Evolutionary conservation across 2,888 invertebrate species (phyloP), one percentile per base, ranked within the genome.

Genomic region (Quadriops clusia): DNA sequence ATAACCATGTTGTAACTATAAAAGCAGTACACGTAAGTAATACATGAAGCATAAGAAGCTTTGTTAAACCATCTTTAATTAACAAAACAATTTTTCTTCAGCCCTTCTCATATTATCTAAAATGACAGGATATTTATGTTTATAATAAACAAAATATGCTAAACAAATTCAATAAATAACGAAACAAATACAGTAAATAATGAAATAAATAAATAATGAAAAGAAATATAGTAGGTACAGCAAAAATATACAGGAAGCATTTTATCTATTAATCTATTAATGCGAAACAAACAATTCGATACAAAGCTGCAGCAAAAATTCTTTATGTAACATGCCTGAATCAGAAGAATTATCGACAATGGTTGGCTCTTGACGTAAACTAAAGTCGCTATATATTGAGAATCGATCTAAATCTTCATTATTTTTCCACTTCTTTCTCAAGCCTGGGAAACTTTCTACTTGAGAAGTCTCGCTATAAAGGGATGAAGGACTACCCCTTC

Each of bases 341-440:
- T 57, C 55, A 39, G 51, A 53, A 42, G 39, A 24, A 35, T 56
- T 56, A 44, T 56, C 59, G 47, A 52, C 36, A 39, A 54, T 49
- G n/a, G n/a, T n/a, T n/a, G n/a, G n/a, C n/a, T n/a, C n/a, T n/a
- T n/a, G n/a, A n/a, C n/a, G n/a, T n/a, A n/a, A n/a, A n/a, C n/a
- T n/a, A n/a, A n/a, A n/a, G n/a, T n/a, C n/a, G n/a, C n/a, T n/a
- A n/a, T n/a, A n/a, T 21, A 49, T 33, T 30, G 51, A 53, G 34
- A 51, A 41, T 14, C 46, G 46, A 40, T 58, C 53, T 31, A 59
- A 37, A 16, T 54, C 48, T 28, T 58, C 51, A 3, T 40, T 27
- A 42, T 54, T 58, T 23, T 46, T 44, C 59, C 60, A 61, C 37
- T 58, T 58, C 34, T 45, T 56, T 41, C n/a, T n/a, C n/a, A 53